Conservation (phyloP, 2,888 invertebrate species). For the Auanema freiburgensis region DNA sequence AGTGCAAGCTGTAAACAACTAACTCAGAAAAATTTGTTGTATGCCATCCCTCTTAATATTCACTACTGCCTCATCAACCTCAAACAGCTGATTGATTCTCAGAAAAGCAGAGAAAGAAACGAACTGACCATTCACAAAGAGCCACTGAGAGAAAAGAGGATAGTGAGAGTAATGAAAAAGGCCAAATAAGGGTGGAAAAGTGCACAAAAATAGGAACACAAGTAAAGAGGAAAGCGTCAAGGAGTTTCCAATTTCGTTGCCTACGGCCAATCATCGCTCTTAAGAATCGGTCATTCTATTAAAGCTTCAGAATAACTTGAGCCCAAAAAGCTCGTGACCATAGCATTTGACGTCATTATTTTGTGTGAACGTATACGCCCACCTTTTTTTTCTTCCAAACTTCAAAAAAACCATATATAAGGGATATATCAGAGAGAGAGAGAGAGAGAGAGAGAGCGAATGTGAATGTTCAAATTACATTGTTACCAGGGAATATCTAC, state of each 20-base stretch:
- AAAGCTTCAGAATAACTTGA: neutral
- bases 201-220: neutral
- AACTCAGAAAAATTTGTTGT: neutral
- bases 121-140: neutral
- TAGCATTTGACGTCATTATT: neutral
- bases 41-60: no score
- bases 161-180: neutral
- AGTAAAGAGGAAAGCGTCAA: neutral
- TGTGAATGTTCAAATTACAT: no score
- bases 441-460: no score
- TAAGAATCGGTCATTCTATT: no score
- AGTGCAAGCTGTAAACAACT: constrained; percentile 8
- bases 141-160: neutral
- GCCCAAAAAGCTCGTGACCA: no score
- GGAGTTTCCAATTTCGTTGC: neutral
- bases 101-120: neutral
- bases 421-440: no score
- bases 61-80: no score
- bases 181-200: neutral
- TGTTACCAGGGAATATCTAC: no score
- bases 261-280: neutral
- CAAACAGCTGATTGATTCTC: neutral
- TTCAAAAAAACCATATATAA: no score
- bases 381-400: no score
- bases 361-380: neutral